These are phyloP conservation scores for Calonectris borealis DNA, from an alignment of 2,113 vertebrate genomes.

Conservation along the genomic window DNA sequence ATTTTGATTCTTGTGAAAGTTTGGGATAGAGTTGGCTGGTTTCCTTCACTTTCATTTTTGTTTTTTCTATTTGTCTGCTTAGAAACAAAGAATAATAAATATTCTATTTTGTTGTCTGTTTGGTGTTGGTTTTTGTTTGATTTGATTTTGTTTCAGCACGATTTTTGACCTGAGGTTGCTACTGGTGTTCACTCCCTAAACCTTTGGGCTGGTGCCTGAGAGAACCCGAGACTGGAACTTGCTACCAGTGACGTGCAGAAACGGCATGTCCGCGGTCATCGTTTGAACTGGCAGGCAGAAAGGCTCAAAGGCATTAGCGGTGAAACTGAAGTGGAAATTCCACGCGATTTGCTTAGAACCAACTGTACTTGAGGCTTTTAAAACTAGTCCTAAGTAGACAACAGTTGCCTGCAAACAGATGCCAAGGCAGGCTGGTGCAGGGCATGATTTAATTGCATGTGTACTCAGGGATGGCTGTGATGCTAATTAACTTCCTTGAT, in stretches of 20 bases:
- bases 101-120: accelerated
- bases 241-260: accelerated
- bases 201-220: neutral
- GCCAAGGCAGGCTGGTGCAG: neutral
- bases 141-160: accelerated
- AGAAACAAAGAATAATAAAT: neutral
- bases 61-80: neutral
- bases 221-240: neutral
- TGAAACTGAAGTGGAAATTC: neutral
- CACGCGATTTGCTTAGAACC: neutral
- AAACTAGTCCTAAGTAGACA: neutral
- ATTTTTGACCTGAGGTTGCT: neutral
- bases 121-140: neutral
- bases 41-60: neutral
- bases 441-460: neutral
- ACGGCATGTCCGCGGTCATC: accelerated
- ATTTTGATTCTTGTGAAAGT: neutral
- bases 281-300: neutral
- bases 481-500: neutral
- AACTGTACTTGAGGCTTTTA: accelerated
- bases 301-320: accelerated
- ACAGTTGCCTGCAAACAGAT: neutral
- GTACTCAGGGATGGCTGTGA: neutral
- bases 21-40: neutral
- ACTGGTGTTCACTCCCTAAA: neutral